Base-by-base conservation (phyloP, 2,113 vertebrate genomes). In the Lycocorax pyrrhopterus region DNA sequence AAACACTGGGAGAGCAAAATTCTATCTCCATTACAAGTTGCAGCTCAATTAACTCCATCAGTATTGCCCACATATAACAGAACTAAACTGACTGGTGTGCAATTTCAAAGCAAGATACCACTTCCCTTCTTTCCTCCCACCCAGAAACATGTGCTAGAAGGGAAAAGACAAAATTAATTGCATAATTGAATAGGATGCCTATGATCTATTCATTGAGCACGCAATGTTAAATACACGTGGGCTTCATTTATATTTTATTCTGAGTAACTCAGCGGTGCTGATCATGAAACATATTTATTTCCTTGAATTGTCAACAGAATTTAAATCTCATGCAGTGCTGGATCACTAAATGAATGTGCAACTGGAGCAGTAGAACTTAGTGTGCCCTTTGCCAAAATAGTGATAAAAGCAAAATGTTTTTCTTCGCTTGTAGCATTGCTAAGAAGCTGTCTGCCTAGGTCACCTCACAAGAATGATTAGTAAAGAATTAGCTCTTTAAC, bases 191-290 rank as follows among this genome's bases (percentile, higher is more conserved):
- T 4, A 73, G n/a, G 37, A 69, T 73, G 26, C 18, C 30, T 83
- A 15, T 26, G 13, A 56, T 46, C 78, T 76, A 39, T 19, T 69
- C 25, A 69, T 3, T 73, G 52, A 84, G 64, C 25, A 52, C 1
- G 4, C 37, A 60, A 30, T 35, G 30, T 49, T 58, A 72, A 60
- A 87, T 20, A n/a, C 17, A 67, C 4, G 1, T 53, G 44, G 16
- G 55, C 41, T 89, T 83, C 3, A 6, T 74, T 87, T 59, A 13
- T 47, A 63, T 62, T 84, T 84, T 62, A 75, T 53, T 87, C 56
- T 68, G 52, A 84, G 51, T 32, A 66, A 79, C 19, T 76, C 46
- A 15, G 66, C 0, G 0, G 30, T 0, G 0, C 20, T 56, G 62
- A 87, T 73, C 46, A n/a, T 32, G 75, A 76, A 94, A 29, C 11